A percentile compares a stretch with the other conserved stretches of the same genome.
Evolutionary conservation across 2,113 vertebrate species (phyloP).

Genomic region (Terrapene triunguis): DNA sequence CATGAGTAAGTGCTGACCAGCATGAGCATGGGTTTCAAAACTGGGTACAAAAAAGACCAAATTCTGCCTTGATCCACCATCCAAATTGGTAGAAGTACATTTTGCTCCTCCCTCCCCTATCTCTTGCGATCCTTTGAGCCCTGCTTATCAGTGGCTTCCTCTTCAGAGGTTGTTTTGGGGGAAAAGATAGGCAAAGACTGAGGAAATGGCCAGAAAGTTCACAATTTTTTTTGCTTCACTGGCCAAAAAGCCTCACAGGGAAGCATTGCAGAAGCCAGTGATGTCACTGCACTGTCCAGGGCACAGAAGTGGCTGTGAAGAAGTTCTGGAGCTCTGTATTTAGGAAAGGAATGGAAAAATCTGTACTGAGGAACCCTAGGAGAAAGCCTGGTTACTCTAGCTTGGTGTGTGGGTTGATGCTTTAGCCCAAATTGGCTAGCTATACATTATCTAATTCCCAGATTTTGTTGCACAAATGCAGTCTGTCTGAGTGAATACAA

Average conservation of each 20-base stretch:
- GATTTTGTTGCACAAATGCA: neutral
- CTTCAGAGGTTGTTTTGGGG: rapidly evolving
- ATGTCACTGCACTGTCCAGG: neutral
- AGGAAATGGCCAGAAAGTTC: neutral
- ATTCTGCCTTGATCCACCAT: neutral
- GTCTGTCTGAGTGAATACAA: neutral
- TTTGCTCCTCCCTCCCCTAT: neutral
- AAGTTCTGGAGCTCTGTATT: neutral
- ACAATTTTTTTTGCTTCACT: neutral
- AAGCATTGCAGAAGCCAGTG: rapidly evolving
- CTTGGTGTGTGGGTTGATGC: neutral
- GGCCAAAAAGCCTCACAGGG: neutral
- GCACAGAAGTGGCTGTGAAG: neutral
- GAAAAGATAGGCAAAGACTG: neutral
- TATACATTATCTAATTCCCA: neutral
- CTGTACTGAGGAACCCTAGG: neutral
- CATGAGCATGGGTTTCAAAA: neutral
- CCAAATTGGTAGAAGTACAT: neutral
- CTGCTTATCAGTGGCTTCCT: neutral
- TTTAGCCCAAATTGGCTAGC: neutral
- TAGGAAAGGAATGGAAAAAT: neutral
- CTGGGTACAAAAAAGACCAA: neutral
- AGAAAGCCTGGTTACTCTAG: neutral
- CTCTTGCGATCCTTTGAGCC: neutral
- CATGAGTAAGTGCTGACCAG: neutral